Base-by-base conservation (phyloP, 2,888 invertebrate species). In the Zygaena filipendulae region DNA sequence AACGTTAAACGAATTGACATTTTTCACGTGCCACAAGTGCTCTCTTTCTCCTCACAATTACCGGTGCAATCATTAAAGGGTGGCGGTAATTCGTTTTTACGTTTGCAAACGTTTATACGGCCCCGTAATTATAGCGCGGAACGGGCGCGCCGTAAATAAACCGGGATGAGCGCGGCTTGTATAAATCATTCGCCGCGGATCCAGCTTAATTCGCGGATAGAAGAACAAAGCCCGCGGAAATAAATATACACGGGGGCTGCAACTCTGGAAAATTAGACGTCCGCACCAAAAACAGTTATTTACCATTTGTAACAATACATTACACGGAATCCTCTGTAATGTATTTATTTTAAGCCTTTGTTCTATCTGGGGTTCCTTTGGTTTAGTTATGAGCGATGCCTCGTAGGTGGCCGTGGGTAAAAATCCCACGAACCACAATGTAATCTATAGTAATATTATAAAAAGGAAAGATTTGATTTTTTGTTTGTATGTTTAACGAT, bases 61-160 rank as follows among this genome's bases (percentile, higher is more conserved):
- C 35, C 53, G 47, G 42, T 40, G 52, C 57, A 57, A 60, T 63
- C 57, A 61, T 63, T 60, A 62, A 60, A 53, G n/a, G n/a, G n/a
- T n/a, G n/a, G n/a, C n/a, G 49, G 58, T 61, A 64, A 71, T 71
- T 60, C 66, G 62, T 70, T 70, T 70, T 71, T 67, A 68, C 68
- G 66, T 67, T 69, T 59, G 58, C 61, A 50, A 64, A 59, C 62
- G 62, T 70, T 70, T 67, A 64, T 59, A 58, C 58, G 49, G 54
- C 52, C 52, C 62, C 63, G 66, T 74, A 75, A 77, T 79, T 75
- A 75, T 72, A 69, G 66, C 57, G 59, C 59, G 58, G 57, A 60
- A 59, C 59, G 63, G 51, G 54, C 52, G n/a, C n/a, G 54, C 57
- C 72, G 72, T 77, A 79, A 79, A 79, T 75, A 74, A 75, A 71